Evolutionary conservation across 2,797 vertebrate species (phyloP), one percentile per base, ranked within the genome.

Genomic region (Huso huso): DNA sequence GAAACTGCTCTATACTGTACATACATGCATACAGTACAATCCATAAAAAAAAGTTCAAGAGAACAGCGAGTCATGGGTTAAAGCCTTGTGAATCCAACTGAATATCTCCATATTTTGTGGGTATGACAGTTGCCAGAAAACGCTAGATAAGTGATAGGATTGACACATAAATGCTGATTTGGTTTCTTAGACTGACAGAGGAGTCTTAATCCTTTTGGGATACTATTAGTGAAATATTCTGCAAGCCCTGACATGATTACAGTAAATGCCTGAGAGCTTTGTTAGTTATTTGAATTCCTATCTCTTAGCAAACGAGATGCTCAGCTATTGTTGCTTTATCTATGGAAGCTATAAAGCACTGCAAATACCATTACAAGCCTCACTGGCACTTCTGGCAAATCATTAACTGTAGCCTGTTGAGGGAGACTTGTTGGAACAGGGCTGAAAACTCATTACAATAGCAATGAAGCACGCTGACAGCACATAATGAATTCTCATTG

Each of bases 181-280:
- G 37, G 37, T 37, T 37, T 5, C 37, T 37, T 37, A 5, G 37
- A 37, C 37, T 37, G 37, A 4, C 37, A 37, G 37, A 37, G 37
- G 37, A 37, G 37, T 5, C 37, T 37, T 37, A 5, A 37, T 37
- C 37, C 37, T 37, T 37, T 37, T 37, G 37, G 37, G 37, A 37
- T 37, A 37, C 37, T 37, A 37, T 37, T 37, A 37, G 37, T 37
- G 37, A 37, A 37, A 37, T 37, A 37, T 18, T 69, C 62, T 57
- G 59, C 65, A 64, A 61, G 59, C 53, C 52, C 61, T 61, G 61
- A 65, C 58, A 57, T 51, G 51, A 72, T 12, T 23, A 49, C n/a
- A 48, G 58, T 50, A 65, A 67, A 65, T 67, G 6, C 62, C 6
- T 62, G 60, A 68, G 18, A 55, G 1, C 7, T n/a, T 52, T 37